Percentiles rank a stretch among this genome's conserved stretches.
Evolutionary conservation across 1,140 invertebrate species (phyloP).

Genomic region (Ephestia elutella): DNA sequence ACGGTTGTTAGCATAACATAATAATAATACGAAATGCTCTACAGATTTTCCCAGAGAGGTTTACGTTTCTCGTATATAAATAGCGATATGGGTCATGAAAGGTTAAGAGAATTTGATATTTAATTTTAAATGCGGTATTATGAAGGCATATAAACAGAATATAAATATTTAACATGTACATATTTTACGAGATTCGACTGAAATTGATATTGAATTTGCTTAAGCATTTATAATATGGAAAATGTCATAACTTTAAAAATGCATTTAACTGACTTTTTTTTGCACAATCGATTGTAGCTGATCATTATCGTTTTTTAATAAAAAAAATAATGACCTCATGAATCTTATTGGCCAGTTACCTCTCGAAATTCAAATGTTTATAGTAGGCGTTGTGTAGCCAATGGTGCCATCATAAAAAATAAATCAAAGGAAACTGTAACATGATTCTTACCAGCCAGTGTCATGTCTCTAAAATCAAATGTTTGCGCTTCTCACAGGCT

Average conservation of each 20-base stretch:
- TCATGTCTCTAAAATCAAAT: conserved; percentile 14
- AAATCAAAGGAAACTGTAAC: conserved; percentile 1
- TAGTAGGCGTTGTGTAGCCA: not conserved
- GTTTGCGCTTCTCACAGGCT: conserved; percentile 52
- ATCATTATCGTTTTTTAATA: no score
- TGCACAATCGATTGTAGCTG: no score
- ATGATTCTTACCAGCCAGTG: not conserved
- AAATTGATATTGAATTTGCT: no score
- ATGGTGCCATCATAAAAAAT: not conserved
- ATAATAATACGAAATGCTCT: not conserved
- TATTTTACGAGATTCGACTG: no score
- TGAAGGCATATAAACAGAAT: not conserved
- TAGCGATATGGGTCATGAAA: not conserved
- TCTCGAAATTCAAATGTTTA: not conserved
- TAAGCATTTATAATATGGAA: no score
- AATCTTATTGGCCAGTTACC: not conserved
- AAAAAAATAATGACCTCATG: no score
- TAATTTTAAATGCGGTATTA: not conserved
- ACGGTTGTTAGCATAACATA: not conserved
- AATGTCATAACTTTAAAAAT: no score
- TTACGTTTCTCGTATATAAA: not conserved
- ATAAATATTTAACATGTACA: not conserved
- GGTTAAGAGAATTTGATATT: not conserved
- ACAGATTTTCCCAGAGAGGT: not conserved
- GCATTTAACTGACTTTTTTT: no score